A percentile compares a stretch with the other conserved stretches of the same genome.
These are phyloP conservation scores for Campylorhamphus procurvoides DNA, from an alignment of 2,113 vertebrate species.

Conservation along the genomic window DNA sequence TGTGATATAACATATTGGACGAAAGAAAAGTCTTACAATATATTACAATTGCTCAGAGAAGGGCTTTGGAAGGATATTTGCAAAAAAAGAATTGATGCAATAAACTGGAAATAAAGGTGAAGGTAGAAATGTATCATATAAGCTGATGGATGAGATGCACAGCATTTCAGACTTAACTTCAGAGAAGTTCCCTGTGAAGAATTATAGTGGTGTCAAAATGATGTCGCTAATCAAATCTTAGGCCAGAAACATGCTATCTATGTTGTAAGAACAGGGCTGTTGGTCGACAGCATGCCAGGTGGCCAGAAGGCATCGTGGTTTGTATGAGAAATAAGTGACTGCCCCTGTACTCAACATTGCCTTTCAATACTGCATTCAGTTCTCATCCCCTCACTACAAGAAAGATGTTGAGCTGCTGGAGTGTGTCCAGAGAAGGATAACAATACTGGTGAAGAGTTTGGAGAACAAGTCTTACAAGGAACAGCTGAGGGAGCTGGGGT, in stretches of 20 bases:
- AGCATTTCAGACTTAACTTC: neutral
- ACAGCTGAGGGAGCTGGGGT: accelerated
- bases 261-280: neutral
- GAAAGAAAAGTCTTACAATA: neutral
- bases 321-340: too few species aligned
- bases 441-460: neutral
- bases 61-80: neutral
- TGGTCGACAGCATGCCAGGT: neutral
- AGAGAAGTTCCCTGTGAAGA: neutral
- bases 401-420: neutral
- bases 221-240: neutral
- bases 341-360: accelerated
- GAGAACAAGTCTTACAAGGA: neutral
- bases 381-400: too few species aligned
- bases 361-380: too few species aligned
- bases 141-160: neutral
- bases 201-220: neutral
- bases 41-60: neutral
- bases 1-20: neutral
- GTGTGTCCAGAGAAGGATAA: neutral
- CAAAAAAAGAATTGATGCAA: neutral
- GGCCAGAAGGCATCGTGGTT: neutral
- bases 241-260: neutral
- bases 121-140: neutral
- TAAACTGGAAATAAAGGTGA: neutral